These are phyloP conservation scores for Leptarthrus brevirostris DNA, from an alignment of 2,888 invertebrate genomes.

Conservation along the genomic window DNA sequence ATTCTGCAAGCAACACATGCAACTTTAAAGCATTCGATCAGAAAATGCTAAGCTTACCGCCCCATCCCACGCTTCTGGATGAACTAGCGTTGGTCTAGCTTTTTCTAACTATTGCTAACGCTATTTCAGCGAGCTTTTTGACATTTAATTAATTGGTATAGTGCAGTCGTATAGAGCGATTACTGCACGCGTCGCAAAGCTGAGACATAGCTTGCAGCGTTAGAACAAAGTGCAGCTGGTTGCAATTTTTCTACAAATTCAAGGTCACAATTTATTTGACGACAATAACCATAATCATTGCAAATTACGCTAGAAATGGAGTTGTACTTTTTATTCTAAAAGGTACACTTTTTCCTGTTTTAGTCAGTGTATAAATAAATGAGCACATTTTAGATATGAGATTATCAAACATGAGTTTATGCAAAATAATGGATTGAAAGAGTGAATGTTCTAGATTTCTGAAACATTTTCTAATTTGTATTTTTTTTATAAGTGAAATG, in stretches of 20 bases:
- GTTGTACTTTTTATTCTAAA: neutral
- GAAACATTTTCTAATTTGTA: too few species aligned
- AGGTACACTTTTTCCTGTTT: too few species aligned
- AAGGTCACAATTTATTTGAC: conserved; percentile 9
- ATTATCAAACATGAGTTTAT: too few species aligned
- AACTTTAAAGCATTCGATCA: neutral
- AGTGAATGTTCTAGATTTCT: too few species aligned
- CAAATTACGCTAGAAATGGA: neutral
- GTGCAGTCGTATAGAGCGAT: neutral
- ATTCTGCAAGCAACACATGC: conserved; percentile 1
- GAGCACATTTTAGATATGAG: too few species aligned
- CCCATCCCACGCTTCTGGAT: neutral
- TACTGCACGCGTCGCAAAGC: neutral
- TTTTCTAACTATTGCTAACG: conserved; percentile 5
- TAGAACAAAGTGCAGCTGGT: conserved; percentile 45
- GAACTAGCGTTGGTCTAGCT: neutral
- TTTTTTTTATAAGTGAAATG: too few species aligned
- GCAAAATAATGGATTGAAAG: too few species aligned
- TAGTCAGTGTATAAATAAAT: too few species aligned
- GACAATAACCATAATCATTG: conserved; percentile 21
- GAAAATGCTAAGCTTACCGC: conserved; percentile 25
- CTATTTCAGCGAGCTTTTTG: conserved; percentile 23
- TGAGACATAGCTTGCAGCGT: neutral
- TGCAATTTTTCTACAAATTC: conserved; percentile 30
- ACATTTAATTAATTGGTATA: neutral